Base-by-base conservation (phyloP, 2,888 invertebrate species). In the Drosophila anomalipes region DNA sequence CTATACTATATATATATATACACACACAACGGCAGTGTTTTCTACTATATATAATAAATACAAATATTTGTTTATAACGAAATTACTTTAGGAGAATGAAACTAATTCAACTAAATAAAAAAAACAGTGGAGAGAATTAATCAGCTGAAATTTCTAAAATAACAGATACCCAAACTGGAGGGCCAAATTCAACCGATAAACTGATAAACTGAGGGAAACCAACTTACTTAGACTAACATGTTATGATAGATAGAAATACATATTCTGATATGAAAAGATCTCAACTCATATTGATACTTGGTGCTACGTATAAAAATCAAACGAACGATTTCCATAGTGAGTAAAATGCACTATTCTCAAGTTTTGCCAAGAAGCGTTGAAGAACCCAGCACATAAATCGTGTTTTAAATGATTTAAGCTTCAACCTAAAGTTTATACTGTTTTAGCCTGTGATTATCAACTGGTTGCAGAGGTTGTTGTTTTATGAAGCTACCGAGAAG, bases 401-500 rank as follows among this genome's bases (percentile, higher is more conserved):
- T 12, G n/a, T 41, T 41, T n/a, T 39, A 19, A 19, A 19, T 19
- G 19, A 9, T 39, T 39, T 39, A 22, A 41, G 2, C n/a, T 22
- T 12, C n/a, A 41, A 41, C 2, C 4, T 22, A 14, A 47, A 26
- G 16, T 1, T 47, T 9, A 26, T 7, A 16, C 47, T 16, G 30
- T 52, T 52, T 19, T n/a, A n/a, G 9, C 19, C 44, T 19, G 9
- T 2, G 16, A 14, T 4, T 51, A 33, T 53, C 19, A 14, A 66
- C 30, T n/a, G 26, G 28, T 49, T 61, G 61, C 61, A 41, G 19
- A 52, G 14, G 26, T 65, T 33, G 14, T 33, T 49, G n/a, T 28
- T 22, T 26, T 26, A 1, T 22, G 19, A 3, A 3, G 52, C 59
- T 61, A 56, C 47, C 56, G 41, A 64, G 61, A 67, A 71, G 64